Evolutionary conservation across 2,797 vertebrate genomes (phyloP).

Genomic region (Anas georgica): DNA sequence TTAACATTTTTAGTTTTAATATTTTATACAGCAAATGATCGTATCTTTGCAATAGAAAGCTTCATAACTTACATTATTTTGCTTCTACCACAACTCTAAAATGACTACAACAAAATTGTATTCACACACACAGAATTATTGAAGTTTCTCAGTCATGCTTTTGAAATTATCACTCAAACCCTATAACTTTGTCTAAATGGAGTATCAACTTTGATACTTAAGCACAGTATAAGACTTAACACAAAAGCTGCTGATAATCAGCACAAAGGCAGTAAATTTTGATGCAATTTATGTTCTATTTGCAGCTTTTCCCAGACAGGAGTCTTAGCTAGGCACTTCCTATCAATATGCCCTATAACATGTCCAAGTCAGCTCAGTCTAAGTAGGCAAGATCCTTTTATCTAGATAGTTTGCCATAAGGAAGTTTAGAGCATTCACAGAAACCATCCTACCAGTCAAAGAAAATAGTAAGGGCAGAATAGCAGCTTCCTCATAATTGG

Average conservation of each 20-base stretch:
- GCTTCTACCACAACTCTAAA: not conserved
- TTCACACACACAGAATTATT: fast-evolving
- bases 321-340: not conserved
- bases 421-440: not conserved
- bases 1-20: not conserved
- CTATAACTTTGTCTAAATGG: not conserved
- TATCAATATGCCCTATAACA: fast-evolving
- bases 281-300: not conserved
- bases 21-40: not conserved
- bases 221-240: not conserved
- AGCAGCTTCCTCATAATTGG: not conserved
- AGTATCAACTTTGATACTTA: not conserved
- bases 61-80: not conserved
- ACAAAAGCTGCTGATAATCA: not conserved
- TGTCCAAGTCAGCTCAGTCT: not conserved
- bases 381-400: not conserved
- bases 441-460: not conserved
- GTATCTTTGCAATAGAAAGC: not conserved
- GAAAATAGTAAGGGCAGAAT: not conserved
- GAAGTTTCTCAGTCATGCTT: not conserved
- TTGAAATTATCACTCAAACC: not conserved
- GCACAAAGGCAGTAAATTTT: not conserved
- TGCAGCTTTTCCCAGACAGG: not conserved
- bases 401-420: not conserved
- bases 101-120: not conserved